Conservation (phyloP, 2,797 vertebrate species). For the Columba guinea region DNA sequence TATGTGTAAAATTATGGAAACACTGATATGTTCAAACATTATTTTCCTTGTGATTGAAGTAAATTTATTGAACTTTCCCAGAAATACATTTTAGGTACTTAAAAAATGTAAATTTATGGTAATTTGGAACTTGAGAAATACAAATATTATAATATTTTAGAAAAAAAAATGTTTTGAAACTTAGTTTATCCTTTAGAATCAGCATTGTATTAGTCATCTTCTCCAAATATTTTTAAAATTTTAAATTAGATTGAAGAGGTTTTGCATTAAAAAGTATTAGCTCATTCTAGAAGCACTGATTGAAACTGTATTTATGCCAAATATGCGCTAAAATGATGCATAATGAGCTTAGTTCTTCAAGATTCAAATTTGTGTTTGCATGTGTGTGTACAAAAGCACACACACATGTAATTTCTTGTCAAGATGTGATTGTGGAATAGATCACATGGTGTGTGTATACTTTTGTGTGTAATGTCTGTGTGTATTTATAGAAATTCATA, state of each 20-base stretch:
- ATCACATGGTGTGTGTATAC: neutral
- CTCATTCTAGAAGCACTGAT: neutral
- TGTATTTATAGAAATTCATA: neutral
- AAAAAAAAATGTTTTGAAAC: neutral
- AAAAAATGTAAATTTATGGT: neutral
- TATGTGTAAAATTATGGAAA: neutral
- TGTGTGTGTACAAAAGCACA: neutral
- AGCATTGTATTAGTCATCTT: neutral
- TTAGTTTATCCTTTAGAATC: neutral
- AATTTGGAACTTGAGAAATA: neutral
- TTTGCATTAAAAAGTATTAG: neutral
- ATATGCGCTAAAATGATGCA: neutral
- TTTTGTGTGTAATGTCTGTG: neutral
- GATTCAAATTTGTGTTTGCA: neutral
- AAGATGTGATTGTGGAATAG: neutral
- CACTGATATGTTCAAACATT: neutral
- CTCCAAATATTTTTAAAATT: neutral
- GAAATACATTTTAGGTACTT: neutral
- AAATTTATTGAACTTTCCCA: neutral
- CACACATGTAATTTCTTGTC: accelerated
- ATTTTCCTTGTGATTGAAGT: neutral
- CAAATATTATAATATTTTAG: neutral
- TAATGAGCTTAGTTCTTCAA: neutral
- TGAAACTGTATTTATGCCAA: neutral
- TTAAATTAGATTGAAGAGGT: neutral